These are phyloP conservation scores for Nematostella vectensis DNA, from an alignment of 92 coral and sea anemone species.

Conservation along the genomic window DNA sequence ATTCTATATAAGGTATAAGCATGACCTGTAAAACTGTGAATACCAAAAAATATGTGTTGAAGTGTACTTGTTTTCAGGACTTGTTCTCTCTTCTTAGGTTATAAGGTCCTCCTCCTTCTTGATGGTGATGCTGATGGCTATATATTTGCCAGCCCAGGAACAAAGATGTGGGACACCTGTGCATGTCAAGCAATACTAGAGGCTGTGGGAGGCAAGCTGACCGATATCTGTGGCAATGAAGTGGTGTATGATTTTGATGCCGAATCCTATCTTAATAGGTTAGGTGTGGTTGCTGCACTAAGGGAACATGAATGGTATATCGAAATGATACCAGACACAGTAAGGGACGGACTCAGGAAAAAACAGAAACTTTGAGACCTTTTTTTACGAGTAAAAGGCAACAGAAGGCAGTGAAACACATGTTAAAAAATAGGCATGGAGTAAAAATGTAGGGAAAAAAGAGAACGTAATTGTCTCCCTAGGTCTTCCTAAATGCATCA, in stretches of 20 bases:
- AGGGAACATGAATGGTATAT: constrained; percentile 58
- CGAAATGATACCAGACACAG: constrained; percentile 70
- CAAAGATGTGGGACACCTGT: constrained; percentile 97
- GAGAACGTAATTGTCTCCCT: no score
- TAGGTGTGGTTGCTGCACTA: constrained; percentile 78
- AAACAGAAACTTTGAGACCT: no score
- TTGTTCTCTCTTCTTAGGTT: constrained; percentile 62
- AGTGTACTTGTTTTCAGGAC: no score
- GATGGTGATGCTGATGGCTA: constrained; percentile 92
- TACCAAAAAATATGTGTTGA: no score
- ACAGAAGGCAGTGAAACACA: not conserved
- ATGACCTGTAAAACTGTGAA: no score
- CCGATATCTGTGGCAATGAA: constrained; percentile 76
- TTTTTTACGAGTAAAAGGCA: not conserved
- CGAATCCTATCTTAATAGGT: constrained; percentile 54
- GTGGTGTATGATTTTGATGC: constrained; percentile 62
- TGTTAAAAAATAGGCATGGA: not conserved
- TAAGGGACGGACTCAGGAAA: constrained; percentile 37
- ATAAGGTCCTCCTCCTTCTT: constrained; percentile 67
- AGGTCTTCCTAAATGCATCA: no score
- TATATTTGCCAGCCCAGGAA: constrained; percentile 87
- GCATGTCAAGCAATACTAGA: constrained; percentile 93
- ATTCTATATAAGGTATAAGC: no score
- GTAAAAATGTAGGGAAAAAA: no score
- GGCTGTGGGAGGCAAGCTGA: constrained; percentile 73